Evolutionary conservation across 2,113 vertebrate species (phyloP), one percentile per base, ranked within the genome.

Genomic region (Naja naja): DNA sequence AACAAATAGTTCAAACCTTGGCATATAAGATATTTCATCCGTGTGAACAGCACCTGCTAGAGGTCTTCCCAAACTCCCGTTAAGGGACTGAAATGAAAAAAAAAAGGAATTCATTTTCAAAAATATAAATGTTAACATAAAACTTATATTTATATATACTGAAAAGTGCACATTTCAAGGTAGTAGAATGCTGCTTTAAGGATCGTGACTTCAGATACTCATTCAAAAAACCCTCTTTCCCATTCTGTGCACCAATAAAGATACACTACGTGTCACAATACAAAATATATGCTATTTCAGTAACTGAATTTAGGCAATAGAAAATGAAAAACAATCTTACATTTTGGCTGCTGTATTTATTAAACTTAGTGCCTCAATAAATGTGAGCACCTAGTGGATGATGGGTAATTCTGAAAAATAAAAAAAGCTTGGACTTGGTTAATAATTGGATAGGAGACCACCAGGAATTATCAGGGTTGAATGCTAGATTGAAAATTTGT

Each of bases 11-110:
- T 53, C 96, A 3, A 95, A 97, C 97, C 96, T 97, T 96, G 96
- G 96, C 95, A 96, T 97, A 97, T 95, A 97, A 97, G 96, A 97
- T 97, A 94, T 97, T 95, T 97, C 97, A 97, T 97, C 96, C 96
- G 97, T 97, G 87, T 97, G 88, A 94, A 93, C 94, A 96, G 95
- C 89, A 53, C 87, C 91, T 94, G 47, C 91, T 60, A 92, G 96
- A 96, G 91, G 93, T 93, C 93, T 93, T 90, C 92, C 86, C 92
- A 91, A 95, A 93, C 88, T 95, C 93, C 93, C 89, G 89, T 60
- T 5, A 90, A 91, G 87, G 94, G 91, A 91, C 94, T 96, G 87
- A 5, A 94, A 92, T 53, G 39, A 2, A 49, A 88, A 74, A 47
- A 34, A 11, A 52, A 39, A 5, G 4, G 22, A 27, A 87, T 23